Evolutionary conservation across 1,140 invertebrate genomes (phyloP), one percentile per base, ranked within the genome.

Genomic region (Camponotus pennsylvanicus): DNA sequence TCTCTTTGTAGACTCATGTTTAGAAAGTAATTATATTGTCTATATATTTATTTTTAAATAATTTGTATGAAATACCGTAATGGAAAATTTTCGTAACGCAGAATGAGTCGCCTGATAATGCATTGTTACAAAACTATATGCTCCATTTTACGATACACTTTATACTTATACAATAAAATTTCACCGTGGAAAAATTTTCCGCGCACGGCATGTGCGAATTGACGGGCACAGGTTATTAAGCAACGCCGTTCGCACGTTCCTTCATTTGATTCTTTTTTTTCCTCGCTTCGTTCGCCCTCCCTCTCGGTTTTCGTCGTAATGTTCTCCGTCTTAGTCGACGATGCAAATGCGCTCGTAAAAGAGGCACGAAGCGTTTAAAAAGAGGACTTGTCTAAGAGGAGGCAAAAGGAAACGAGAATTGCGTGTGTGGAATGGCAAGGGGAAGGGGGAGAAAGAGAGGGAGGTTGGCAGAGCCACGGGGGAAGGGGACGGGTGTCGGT

Each of bases 171-270:
- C 49, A 52, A 52, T 52, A 75, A 61, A 59, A 69, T 83, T 83
- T 83, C 67, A 83, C 64, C 57, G 40, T 61, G 40, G 79, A 49
- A 73, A 42, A 45, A 63, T 83, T 83, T 73, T 83, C 45, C 27
- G 34, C 34, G 67, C 80, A 86, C 69, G 32, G 57, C 83, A 86
- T 71, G 84, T 73, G 67, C 75, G 69, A 78, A 88, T 88, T 69
- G 61, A 89, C 69, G 55, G 85, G 86, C 87, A 92, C 89, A 89
- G 91, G 87, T 94, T 94, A 93, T 93, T 94, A 93, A 94, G 92
- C 92, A 93, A 93, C 91, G 85, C 75, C 89, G 92, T 92, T 93
- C 93, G 91, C 93, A 92, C 93, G 92, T 93, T 89, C 87, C 67
- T 66, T 89, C 75, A 52, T 34, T 34, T 69, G 34, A 27, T 78